Evolutionary conservation across 2,113 vertebrate genomes (phyloP).

Genomic region (Ptyas mucosa): DNA sequence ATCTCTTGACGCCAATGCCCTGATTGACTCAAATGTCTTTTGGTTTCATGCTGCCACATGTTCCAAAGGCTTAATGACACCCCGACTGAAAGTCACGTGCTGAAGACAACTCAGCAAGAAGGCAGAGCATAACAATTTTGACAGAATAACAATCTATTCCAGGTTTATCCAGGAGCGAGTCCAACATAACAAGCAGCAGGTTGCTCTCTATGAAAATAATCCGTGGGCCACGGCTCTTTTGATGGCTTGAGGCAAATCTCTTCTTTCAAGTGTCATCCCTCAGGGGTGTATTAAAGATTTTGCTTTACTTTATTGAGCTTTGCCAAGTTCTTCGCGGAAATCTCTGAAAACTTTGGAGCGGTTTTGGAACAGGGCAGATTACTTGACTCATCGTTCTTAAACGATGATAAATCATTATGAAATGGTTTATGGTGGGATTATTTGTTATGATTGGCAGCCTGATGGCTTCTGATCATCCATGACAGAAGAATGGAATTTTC

Average conservation of each 20-base stretch:
- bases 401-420: background rate
- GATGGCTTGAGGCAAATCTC: background rate
- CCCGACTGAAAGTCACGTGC: background rate
- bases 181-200: background rate
- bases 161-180: background rate
- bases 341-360: background rate
- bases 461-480: background rate
- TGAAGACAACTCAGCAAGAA: background rate
- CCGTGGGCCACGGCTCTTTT: background rate
- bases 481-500: background rate
- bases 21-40: background rate
- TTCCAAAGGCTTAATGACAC: background rate
- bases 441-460: background rate
- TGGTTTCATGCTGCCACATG: background rate
- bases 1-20: background rate
- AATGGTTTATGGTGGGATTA: background rate
- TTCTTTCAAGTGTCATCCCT: background rate
- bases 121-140: background rate
- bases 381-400: background rate
- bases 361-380: background rate
- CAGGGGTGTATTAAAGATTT: background rate
- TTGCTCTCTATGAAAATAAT: background rate
- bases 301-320: background rate
- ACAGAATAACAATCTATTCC: background rate
- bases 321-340: background rate